Evolutionary conservation across 2,797 vertebrate species (phyloP).

Genomic region (Semotilus atromaculatus): DNA sequence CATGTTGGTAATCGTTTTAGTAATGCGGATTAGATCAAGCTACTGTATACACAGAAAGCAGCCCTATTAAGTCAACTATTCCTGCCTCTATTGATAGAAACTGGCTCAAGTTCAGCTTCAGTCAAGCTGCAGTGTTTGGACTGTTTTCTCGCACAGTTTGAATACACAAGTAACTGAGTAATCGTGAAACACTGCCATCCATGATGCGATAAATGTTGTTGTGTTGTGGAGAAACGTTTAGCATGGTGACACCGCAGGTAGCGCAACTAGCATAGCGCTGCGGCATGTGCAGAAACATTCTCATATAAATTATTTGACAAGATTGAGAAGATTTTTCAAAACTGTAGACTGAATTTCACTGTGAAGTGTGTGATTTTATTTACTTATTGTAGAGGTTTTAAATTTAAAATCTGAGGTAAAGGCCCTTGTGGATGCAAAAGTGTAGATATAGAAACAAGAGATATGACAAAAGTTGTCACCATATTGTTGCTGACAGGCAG

Average conservation of each 20-base stretch:
- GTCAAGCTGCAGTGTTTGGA: slow-evolving; percentile 12
- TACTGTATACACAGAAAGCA: slow-evolving; percentile 52
- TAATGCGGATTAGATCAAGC: slow-evolving; percentile 64
- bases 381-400: not conserved
- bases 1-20: slow-evolving; percentile 62
- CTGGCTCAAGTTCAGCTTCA: slow-evolving; percentile 50
- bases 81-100: slow-evolving; percentile 51
- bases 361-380: not conserved
- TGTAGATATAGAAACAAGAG: not conserved
- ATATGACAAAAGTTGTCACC: not conserved
- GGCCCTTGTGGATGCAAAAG: not conserved
- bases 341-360: not conserved
- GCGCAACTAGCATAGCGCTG: not conserved
- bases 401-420: not conserved
- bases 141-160: slow-evolving; percentile 23
- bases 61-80: slow-evolving; percentile 58
- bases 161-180: slow-evolving; percentile 26
- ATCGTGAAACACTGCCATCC: slow-evolving; percentile 5
- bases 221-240: slow-evolving; percentile 8
- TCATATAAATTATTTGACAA: slow-evolving; percentile 3
- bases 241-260: not conserved
- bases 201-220: slow-evolving; percentile 45
- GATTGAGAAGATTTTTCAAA: not conserved
- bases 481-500: not conserved
- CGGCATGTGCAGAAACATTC: not conserved